Conservation (phyloP, 2,888 invertebrate species). For the Brachylomia viminalis region DNA sequence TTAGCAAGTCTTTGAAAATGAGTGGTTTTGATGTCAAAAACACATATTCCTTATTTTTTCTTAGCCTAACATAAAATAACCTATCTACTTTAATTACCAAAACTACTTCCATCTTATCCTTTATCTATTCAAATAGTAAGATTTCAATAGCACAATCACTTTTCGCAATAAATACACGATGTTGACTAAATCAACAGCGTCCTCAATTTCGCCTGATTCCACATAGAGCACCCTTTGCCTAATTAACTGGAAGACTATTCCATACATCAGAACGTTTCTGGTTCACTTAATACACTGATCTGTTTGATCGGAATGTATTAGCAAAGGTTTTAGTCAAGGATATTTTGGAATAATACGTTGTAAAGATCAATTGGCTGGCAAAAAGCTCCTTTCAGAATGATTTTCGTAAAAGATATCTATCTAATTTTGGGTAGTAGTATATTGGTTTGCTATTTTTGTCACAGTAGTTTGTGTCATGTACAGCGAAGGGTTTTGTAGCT, state of each 20-base stretch:
- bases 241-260: conserved; percentile 54
- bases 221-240: conserved; percentile 53
- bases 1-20: not conserved
- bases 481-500: not conserved
- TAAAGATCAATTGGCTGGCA: not conserved
- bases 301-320: conserved; percentile 49
- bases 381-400: not conserved
- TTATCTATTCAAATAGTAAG: not conserved
- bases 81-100: no score
- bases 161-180: conserved; percentile 1
- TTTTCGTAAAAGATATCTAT: not conserved
- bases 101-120: not conserved
- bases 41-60: not conserved
- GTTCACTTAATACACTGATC: conserved; percentile 36
- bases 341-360: conserved; percentile 11
- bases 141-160: not conserved
- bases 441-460: conserved; percentile 1
- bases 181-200: conserved; percentile 41
- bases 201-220: conserved; percentile 46
- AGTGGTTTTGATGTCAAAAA: not conserved
- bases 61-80: not conserved
- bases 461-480: not conserved
- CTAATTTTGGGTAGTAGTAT: not conserved
- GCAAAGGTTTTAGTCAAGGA: conserved; percentile 19
- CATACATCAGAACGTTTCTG: conserved; percentile 50